A percentile compares a stretch with the other conserved stretches of the same genome.
Conservation (phyloP, 2,888 invertebrate species). For the Syritta pipiens region DNA sequence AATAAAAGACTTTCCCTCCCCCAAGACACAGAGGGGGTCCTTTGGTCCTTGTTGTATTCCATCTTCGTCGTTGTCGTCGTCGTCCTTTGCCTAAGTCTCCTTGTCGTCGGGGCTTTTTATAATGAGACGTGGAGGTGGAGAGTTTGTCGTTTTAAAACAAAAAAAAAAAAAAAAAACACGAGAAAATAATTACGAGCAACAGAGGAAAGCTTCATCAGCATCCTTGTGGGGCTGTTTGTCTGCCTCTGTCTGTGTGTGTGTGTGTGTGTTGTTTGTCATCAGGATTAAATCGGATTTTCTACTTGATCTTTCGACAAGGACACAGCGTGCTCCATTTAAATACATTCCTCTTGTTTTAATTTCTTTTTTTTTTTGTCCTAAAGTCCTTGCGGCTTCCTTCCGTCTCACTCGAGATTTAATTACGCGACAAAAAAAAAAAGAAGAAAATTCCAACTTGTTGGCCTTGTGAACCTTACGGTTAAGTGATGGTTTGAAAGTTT, state of each 20-base stretch:
- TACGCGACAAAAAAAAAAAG: too few species aligned
- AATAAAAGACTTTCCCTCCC: too few species aligned
- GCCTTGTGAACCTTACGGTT: slow-evolving; percentile 11
- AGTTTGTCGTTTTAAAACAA: slow-evolving; percentile 34
- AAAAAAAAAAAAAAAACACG: too few species aligned
- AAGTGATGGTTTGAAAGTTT: slow-evolving; percentile 23
- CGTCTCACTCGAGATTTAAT: slow-evolving; percentile 47
- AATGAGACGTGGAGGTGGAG: slow-evolving; percentile 35
- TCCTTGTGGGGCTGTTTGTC: too few species aligned
- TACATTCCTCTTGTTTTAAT: slow-evolving; percentile 40
- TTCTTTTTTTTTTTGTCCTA: slow-evolving; percentile 1
- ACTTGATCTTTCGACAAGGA: slow-evolving; percentile 53
- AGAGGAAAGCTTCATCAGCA: neutral
- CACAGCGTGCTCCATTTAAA: slow-evolving; percentile 12
- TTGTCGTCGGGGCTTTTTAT: slow-evolving; percentile 26
- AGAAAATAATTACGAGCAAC: slow-evolving; percentile 44
- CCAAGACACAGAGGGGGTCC: slow-evolving; percentile 19
- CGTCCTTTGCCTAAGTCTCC: too few species aligned
- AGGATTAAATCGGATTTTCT: slow-evolving; percentile 60
- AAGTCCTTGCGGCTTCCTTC: slow-evolving; percentile 7
- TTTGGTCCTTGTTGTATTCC: neutral
- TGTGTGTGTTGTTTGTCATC: slow-evolving; percentile 44
- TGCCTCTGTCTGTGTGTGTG: too few species aligned
- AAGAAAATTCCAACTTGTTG: slow-evolving; percentile 60
- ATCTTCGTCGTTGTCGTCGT: neutral